Base-by-base conservation (phyloP, 2,797 vertebrate species). In the Arctocebus calabarensis region DNA sequence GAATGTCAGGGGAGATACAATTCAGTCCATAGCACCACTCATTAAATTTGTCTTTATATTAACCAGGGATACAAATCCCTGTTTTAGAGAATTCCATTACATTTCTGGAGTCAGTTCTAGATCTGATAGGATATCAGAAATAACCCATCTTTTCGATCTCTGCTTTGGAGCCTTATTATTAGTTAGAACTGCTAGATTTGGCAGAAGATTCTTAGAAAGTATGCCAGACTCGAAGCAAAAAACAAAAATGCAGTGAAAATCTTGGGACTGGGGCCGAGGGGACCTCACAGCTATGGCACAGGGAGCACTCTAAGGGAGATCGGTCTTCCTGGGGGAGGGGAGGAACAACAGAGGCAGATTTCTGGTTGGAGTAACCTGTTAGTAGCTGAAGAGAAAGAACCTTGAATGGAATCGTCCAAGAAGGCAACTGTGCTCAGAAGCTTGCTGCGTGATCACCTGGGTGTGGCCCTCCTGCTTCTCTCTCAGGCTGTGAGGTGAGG, bases 61-160 rank as follows among this genome's bases (percentile, higher is more conserved):
- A 75, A 61, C 32, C 32, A 16, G 34, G 90, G 78, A 79, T 83
- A 6, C 88, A 84, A 74, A 25, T 71, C 64, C 34, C 27, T 81
- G 25, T 52, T 77, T 91, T 73, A 70, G 75, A 95, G 23, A 92
- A 88, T 79, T 66, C 78, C 17, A 57, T 75, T 43, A 27, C 12
- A 45, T 74, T 89, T 87, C 57, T 89, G 29, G 20, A 94, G 86
- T 29, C 73, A 7, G 23, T 61, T 96, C 32, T 57, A 85, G 40
- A 85, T 29, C 57, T 64, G 19, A 32, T 27, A 71, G 19, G n/a
- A 45, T 59, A 55, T 74, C 12, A 81, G 79, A 95, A 48, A 74
- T 9, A 66, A 2, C 4, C 45, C 12, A 25, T 37, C 37, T 5
- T 19, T 85, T 90, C 82, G 19, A 22, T 68, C 12, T 2, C 37